Evolutionary conservation across 2,888 invertebrate genomes (phyloP), one percentile per base, ranked within the genome.

Genomic region (Tachina lurida): DNA sequence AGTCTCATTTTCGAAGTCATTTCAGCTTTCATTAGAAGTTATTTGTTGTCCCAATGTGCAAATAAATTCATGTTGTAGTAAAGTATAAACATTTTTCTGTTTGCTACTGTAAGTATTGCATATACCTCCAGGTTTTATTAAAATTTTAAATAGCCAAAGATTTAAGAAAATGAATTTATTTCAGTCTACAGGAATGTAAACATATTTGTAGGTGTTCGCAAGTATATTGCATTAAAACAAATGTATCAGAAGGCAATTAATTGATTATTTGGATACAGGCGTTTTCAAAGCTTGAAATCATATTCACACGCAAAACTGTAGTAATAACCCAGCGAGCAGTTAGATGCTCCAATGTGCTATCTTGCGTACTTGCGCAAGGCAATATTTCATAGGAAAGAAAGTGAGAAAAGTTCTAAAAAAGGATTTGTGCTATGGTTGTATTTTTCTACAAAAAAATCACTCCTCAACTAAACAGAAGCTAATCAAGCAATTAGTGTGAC

Each of bases 211-310:
- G 15, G 10, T 56, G 19, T 58, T 10, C 52, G 43, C 17, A 49
- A 15, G 65, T 65, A 49, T 86, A 52, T 74, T 62, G 58, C 58
- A 78, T 75, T 73, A 63, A n/a, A 74, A 17, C 77, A 74, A 80
- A 52, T 47, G n/a, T 81, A 81, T 84, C 60, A 77, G 63, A 78
- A 84, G 76, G 70, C 87, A 87, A 87, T 87, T 87, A 87, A 87
- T 87, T 87, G 87, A 87, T 86, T 84, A 85, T 84, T 78, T 76
- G 84, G 84, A 83, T 81, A 12, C 47, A 83, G 65, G 71, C 65
- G 41, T 31, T 79, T 76, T 65, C 2, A 49, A 45, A 52, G 43
- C 43, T 43, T 62, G 10, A 60, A 71, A 58, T 79, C 49, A 19
- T n/a, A 19, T 65, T 13, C 17, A 43, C 13, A 65, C n/a, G 43